A percentile compares a stretch with the other conserved stretches of the same genome.
phyloP scores from a whole-genome alignment of 2,797 vertebrate species.

The Nannoperca obscura region DNA sequence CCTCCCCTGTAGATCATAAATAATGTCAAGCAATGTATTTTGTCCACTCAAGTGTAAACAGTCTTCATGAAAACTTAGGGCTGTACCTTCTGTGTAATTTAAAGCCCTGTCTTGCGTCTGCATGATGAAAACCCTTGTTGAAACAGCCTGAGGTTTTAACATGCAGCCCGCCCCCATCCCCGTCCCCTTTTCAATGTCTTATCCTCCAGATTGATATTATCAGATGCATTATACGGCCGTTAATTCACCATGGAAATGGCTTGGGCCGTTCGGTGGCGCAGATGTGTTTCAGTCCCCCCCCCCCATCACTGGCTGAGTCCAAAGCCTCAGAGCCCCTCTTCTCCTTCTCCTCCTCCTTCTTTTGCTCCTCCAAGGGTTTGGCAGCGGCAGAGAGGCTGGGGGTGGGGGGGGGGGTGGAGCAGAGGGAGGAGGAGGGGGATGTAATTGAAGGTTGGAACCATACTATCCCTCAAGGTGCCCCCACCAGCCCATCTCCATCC shows the following conservation, averaged over 20 bases:
- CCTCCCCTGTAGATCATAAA: slow-evolving; percentile 71
- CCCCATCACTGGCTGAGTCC: slow-evolving; percentile 78
- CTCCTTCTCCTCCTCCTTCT: slow-evolving; percentile 80
- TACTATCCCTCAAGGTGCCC: slow-evolving; percentile 92
- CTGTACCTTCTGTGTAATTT: slow-evolving; percentile 61
- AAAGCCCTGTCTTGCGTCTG: slow-evolving; percentile 51
- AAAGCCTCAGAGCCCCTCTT: slow-evolving; percentile 81
- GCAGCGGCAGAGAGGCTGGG: slow-evolving; percentile 87
- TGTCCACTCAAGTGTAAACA: slow-evolving; percentile 70
- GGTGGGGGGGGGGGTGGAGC: slow-evolving; percentile 78
- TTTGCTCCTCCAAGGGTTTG: slow-evolving; percentile 88
- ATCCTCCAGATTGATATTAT: slow-evolving; percentile 93
- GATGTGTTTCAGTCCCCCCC: slow-evolving; percentile 91
- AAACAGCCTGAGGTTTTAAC: slow-evolving; percentile 71
- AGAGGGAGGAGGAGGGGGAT: slow-evolving; percentile 79
- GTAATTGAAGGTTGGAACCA: slow-evolving; percentile 89
- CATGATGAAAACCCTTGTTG: slow-evolving; percentile 67
- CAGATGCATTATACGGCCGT: slow-evolving; percentile 98
- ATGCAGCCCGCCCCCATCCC: slow-evolving; percentile 48
- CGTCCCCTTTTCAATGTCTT: slow-evolving; percentile 78
- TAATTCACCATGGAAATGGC: slow-evolving; percentile 99
- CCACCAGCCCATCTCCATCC: slow-evolving; percentile 88
- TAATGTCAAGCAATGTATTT: slow-evolving; percentile 73
- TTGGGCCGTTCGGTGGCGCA: slow-evolving; percentile 93
- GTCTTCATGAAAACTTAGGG: slow-evolving; percentile 73